Conservation (phyloP, 1,140 invertebrate species). For the Oryctes rhinoceros region DNA sequence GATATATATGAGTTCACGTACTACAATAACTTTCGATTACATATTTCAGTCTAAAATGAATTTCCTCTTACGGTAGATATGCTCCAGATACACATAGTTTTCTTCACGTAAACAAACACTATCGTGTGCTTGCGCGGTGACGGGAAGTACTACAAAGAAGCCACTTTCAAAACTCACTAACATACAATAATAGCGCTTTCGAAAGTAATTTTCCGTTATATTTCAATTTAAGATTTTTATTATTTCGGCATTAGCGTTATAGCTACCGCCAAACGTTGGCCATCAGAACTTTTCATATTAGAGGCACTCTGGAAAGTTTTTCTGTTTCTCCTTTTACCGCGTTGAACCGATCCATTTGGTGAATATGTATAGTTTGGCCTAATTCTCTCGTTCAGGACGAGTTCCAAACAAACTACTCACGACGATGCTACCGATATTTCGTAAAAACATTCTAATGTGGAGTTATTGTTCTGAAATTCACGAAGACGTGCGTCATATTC, state of each 20-base stretch:
- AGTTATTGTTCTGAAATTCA: not conserved
- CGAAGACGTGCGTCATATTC: not conserved
- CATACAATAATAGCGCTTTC: not conserved
- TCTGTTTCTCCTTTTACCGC: not conserved
- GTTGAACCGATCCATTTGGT: not conserved
- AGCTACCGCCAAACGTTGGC: constrained; percentile 2
- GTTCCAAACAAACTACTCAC: not conserved
- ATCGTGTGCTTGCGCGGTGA: not conserved
- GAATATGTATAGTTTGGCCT: not conserved
- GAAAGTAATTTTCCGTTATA: constrained; percentile 15
- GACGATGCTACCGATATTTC: not conserved
- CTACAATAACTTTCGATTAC: too few relatives aligned
- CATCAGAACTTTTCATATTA: constrained; percentile 21
- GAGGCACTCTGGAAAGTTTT: not conserved
- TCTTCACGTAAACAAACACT: not conserved
- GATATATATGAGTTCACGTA: too few relatives aligned
- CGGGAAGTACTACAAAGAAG: not conserved
- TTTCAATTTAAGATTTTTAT: constrained; percentile 20
- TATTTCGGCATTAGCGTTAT: not conserved
- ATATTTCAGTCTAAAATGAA: too few relatives aligned
- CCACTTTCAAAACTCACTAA: not conserved
- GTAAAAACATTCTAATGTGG: not conserved
- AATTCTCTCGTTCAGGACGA: not conserved
- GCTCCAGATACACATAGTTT: too few relatives aligned
- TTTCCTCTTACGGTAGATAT: too few relatives aligned